Conservation (phyloP, 2,888 invertebrate genomes). For the Agelastica alni region DNA sequence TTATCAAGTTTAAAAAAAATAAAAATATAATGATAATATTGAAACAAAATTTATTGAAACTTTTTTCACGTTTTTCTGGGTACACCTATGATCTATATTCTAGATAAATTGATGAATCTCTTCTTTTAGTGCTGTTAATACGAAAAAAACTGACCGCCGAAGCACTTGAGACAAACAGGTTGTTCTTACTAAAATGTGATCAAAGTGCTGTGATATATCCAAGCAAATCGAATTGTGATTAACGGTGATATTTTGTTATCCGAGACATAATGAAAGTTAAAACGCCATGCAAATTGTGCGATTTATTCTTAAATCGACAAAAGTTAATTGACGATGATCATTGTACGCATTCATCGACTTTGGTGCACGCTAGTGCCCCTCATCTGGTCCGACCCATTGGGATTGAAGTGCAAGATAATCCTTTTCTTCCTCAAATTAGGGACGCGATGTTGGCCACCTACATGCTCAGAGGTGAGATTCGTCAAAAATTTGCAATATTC, state of each 20-base stretch:
- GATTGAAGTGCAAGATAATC: slow-evolving; percentile 56
- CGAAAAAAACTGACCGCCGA: too few species aligned
- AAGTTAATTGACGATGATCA: slow-evolving; percentile 46
- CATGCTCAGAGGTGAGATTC: slow-evolving; percentile 66
- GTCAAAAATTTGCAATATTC: too few species aligned
- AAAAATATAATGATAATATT: too few species aligned
- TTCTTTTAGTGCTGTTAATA: too few species aligned
- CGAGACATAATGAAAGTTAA: slow-evolving; percentile 49
- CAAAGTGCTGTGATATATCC: slow-evolving; percentile 44
- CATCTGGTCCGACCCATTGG: slow-evolving; percentile 44
- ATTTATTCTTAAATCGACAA: slow-evolving; percentile 49
- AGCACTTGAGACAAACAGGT: too few species aligned
- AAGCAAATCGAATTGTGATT: slow-evolving; percentile 42
- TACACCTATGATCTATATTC: too few species aligned
- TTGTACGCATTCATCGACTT: slow-evolving; percentile 50
- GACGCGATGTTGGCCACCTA: slow-evolving; percentile 69
- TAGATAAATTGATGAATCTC: too few species aligned
- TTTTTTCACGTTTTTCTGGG: too few species aligned
- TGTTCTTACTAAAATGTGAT: too few species aligned
- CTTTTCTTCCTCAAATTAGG: slow-evolving; percentile 63
- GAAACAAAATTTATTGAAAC: too few species aligned
- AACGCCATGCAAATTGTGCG: slow-evolving; percentile 55
- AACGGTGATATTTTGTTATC: slow-evolving; percentile 32
- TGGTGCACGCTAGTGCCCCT: slow-evolving; percentile 42
- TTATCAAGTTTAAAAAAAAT: too few species aligned